Base-by-base conservation (phyloP, 2,797 vertebrate species). In the Schizopygopsis pylzovi region DNA sequence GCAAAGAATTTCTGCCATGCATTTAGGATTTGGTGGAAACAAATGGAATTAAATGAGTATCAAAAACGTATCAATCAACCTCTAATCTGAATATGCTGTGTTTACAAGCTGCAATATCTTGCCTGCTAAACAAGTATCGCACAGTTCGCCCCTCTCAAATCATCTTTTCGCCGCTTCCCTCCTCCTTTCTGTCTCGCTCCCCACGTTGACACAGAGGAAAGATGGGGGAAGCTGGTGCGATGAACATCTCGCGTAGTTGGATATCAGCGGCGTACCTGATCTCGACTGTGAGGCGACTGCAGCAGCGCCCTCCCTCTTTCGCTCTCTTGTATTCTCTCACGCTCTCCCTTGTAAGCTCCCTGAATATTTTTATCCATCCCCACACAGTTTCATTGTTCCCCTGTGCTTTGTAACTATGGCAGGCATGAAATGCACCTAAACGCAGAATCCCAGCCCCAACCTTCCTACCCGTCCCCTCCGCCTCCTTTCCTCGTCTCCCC, bases 371-470 rank as follows among this genome's bases (percentile, higher is more conserved):
- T 79, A 73, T 75, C 85, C 85, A 82, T 87, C 52, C 52, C 84
- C 84, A 56, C 63, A 81, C 45, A 54, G 81, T 88, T 77, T 86
- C 80, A 81, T 85, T 84, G 52, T 88, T 83, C 82, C 83, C 75
- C 80, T 80, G 70, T 86, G 61, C 79, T 85, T 85, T 87, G 71
- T 75, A 84, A 86, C 79, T 85, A 87, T 75, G 72, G 83, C 72
- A 82, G 67, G 72, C 87, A 89, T 75, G 13, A 91, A 92, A 91
- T 91, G 76, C 80, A 86, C 78, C 85, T 86, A 85, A 92, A 91
- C 72, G 70, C 56, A 91, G 82, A 25, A 41, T 71, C 75, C n/a
- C 78, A 83, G 81, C 85, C 86, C 70, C 84, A 75, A 39, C 86
- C 82, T 87, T 85, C 88, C 12, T 89, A 89, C 89, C 86, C 88